Conservation (phyloP, 2,888 invertebrate genomes). For the Phengaris arion region DNA sequence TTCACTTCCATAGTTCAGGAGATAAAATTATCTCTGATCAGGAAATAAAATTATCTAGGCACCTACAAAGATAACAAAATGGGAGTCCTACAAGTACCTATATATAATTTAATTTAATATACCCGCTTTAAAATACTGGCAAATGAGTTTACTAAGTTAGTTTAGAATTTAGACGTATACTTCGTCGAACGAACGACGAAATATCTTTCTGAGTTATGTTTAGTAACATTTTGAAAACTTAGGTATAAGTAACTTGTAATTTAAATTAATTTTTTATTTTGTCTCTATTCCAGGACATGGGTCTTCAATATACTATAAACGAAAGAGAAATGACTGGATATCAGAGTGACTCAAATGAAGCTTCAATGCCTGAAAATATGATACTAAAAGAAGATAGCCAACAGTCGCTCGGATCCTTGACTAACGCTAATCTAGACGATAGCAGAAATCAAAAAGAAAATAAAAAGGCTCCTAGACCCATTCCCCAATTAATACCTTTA, state of each 20-base stretch:
- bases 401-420: slow-evolving; percentile 29
- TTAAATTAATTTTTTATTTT: slow-evolving; percentile 30
- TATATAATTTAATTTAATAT: too few relatives aligned
- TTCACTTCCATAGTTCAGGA: too few relatives aligned
- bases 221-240: too few relatives aligned
- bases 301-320: slow-evolving; percentile 52
- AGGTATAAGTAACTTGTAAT: background rate
- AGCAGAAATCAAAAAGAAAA: slow-evolving; percentile 54
- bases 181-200: too few relatives aligned
- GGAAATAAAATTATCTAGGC: too few relatives aligned
- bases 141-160: too few relatives aligned
- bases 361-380: slow-evolving; percentile 47
- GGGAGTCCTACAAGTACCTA: too few relatives aligned
- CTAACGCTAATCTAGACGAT: slow-evolving; percentile 49
- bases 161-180: too few relatives aligned
- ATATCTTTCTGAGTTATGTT: too few relatives aligned
- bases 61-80: too few relatives aligned
- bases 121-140: too few relatives aligned
- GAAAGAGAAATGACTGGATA: slow-evolving; percentile 65
- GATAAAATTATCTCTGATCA: too few relatives aligned
- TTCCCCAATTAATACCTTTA: slow-evolving; percentile 88
- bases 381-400: slow-evolving; percentile 51
- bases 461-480: slow-evolving; percentile 78
- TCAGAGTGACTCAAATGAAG: slow-evolving; percentile 71
- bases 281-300: slow-evolving; percentile 68